Evolutionary conservation across 2,888 invertebrate species (phyloP), one percentile per base, ranked within the genome.

Genomic region (Liopterus haemorrhoidalis): DNA sequence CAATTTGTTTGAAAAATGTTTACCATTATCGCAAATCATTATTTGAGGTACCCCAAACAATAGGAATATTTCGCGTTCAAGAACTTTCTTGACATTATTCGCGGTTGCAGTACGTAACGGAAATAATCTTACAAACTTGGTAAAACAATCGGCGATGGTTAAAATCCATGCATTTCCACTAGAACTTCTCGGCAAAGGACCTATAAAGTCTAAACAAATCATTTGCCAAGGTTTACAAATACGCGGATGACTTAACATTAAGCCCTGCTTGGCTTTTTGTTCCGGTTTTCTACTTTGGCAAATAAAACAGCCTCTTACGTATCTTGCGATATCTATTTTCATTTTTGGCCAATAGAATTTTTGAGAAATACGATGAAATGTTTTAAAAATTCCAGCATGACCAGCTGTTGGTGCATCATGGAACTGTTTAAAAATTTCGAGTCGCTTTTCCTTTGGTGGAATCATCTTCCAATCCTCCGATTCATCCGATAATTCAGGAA

Each of bases 11-110:
- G 25, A 16, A 37, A 49, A 56, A 30, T 57, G 52, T 11, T 12
- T 42, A 2, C 57, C 57, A 33, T 56, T 57, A 41, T 57, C 56
- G 6, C 49, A 49, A 14, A 52, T 46, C 3, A 57, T 11, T 5
- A 8, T 27, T 45, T 51, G 46, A 1, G 51, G 55, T 2, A 57
- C 52, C 5, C 55, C 54, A 40, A 49, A 57, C 5, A 45, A 24
- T 8, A 45, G 35, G 27, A 56, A 57, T 5, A 54, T 42, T 6
- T 38, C 39, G 8, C 47, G 36, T 14, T 51, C 51, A 5, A 43
- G 2, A 16, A 20, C 8, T 19, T 50, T 39, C 2, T 20, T 31
- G 8, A 50, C 9, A 3, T 20, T 22, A 16, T 5, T 9, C 14
- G 49, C 42, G 2, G 46, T 46, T 2, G 39, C 40, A 4, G 24